Evolutionary conservation across 30 jellyfish, hydroid and myxozoan genomes (phyloP), one percentile per base, ranked within the genome.

Genomic region (Aurelia sp.): DNA sequence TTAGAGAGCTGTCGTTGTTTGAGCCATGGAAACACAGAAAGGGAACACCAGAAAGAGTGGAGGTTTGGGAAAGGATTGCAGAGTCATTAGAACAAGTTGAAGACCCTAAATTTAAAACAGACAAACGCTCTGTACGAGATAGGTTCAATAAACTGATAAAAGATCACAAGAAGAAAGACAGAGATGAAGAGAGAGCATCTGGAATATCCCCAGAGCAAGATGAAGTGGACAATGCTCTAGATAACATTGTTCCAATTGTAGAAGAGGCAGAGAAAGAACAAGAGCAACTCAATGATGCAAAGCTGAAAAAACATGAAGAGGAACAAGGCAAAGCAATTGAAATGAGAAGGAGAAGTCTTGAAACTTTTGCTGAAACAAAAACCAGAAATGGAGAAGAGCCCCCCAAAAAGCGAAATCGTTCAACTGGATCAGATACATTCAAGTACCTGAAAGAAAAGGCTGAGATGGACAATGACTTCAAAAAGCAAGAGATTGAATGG

Each of bases 181-280:
- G 47, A 47, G 83, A 40, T 68, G 83, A 72, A 48, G 83, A 72
- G 52, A 72, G 70, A 47, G 83, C 83, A 18, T 44, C 70, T n/a
- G 68, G 83, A 5, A 72, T 72, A 23, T 72, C 69, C 4, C 70
- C 81, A 4, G 81, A 70, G n/a, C 16, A 23, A 10, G 22, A 68
- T 13, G 69, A 72, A 13, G 10, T 40, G 7, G 69, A 47, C 4
- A 72, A 72, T 20, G 48, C 52, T 41, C 37, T 72, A n/a, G 83
- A 72, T 40, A 70, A 72, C 19, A 31, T 72, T 15, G 52, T 70
- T 16, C 10, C 37, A 17, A 27, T 70, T 27, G 37, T 70, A 7
- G 27, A 70, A 35, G 47, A 22, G 13, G 62, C 81, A 23, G 22
- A 27, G 13, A 44, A 44, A 3, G 83, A 72, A 52, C 41, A 7